Percentiles rank a stretch among this genome's conserved stretches.
phyloP scores from a whole-genome alignment of 2,888 invertebrate genomes.

The Erebia palarica region DNA sequence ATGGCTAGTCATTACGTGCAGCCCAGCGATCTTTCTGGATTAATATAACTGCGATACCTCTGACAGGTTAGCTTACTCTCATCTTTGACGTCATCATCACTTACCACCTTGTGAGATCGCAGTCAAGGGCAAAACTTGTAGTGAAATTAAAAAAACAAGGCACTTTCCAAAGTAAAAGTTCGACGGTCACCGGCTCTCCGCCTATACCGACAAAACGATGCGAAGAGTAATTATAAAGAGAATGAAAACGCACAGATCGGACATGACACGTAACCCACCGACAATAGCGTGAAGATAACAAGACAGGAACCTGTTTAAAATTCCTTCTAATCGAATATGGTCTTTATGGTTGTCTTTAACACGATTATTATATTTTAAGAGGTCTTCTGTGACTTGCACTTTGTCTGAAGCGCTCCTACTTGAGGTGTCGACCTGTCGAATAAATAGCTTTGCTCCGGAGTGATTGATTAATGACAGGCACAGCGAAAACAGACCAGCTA shows the following conservation, averaged over 20 bases:
- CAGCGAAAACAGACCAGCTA: conserved; percentile 73
- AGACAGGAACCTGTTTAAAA: conserved; percentile 77
- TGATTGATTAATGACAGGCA: conserved; percentile 80
- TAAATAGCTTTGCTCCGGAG: conserved; percentile 63
- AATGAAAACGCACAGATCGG: conserved; percentile 62
- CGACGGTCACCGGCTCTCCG: conserved; percentile 27
- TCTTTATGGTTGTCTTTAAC: conserved; percentile 80
- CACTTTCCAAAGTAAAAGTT: neutral
- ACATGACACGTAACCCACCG: conserved; percentile 62
- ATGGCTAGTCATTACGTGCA: too few species aligned
- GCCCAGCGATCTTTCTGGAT: too few species aligned
- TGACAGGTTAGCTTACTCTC: too few species aligned
- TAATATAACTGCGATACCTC: too few species aligned
- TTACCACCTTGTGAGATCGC: too few species aligned
- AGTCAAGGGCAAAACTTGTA: too few species aligned
- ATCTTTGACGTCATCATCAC: too few species aligned
- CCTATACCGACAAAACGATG: conserved; percentile 50
- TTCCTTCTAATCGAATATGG: conserved; percentile 76
- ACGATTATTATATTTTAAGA: conserved; percentile 82
- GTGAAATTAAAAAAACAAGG: neutral
- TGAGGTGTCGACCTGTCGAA: conserved; percentile 77
- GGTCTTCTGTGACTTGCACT: conserved; percentile 78
- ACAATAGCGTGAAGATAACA: conserved; percentile 71
- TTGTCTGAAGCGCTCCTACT: conserved; percentile 56
- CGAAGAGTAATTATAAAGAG: conserved; percentile 62